Evolutionary conservation across 2,113 vertebrate species (phyloP), one percentile per base, ranked within the genome.

Genomic region (Rhinoptilus africanus): DNA sequence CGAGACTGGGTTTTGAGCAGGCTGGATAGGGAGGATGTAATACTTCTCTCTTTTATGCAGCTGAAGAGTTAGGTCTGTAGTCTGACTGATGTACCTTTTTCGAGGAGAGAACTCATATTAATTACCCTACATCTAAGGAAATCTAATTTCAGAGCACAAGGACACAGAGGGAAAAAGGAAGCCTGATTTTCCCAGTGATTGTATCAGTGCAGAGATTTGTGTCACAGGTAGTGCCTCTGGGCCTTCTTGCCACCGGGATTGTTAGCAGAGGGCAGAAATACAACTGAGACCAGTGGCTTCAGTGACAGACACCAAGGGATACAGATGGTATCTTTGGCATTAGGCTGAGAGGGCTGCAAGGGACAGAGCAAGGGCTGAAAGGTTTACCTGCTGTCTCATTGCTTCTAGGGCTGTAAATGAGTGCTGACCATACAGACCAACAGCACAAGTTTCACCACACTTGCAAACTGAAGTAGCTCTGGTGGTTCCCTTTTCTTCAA

Each of bases 71-170:
- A 96, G 60, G 28, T 89, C 37, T 94, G 50, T 45, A 85, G 63
- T 57, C 88, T 91, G 62, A 69, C 79, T 77, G 37, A 62, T 95
- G 75, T 93, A 51, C 48, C 74, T 83, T 92, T 95, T 94, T 73
- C 79, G 45, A 93, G 57, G 69, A 82, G 85, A 95, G 88, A 54
- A 94, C 93, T 94, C 78, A 34, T 66, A 78, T 79, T 94, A 97
- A 97, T 97, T 97, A 73, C 96, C 96, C 96, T 96, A 96, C 90
- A 96, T 97, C 82, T 83, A 77, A 85, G 50, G 67, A 92, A 92
- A 92, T 83, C 96, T 97, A 97, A 95, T 96, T 97, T 97, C 78
- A 92, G 92, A 91, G 67, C 59, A 89, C 95, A 97, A 93, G 93
- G 96, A 74, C 93, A 69, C 63, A 85, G 85, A 95, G 82, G 53